Evolutionary conservation across 2,797 vertebrate genomes (phyloP).

Genomic region (Notolabrus celidotus): DNA sequence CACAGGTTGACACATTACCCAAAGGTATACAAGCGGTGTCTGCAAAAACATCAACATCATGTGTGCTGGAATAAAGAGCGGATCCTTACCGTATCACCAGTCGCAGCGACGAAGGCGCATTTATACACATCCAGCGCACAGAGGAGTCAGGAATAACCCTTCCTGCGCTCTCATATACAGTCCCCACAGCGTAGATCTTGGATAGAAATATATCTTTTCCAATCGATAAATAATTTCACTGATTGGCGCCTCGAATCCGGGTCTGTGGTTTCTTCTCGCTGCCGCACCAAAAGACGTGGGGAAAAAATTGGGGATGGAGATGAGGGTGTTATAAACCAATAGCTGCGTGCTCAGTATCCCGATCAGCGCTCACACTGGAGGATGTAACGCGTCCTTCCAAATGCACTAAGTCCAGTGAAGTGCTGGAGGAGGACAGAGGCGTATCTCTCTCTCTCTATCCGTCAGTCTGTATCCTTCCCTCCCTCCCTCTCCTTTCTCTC

Average conservation of each 20-base stretch:
- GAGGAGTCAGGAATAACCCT: conserved; percentile 66
- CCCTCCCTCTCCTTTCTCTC: conserved; percentile 26
- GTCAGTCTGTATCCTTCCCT: conserved; percentile 60
- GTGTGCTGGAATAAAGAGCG: conserved; percentile 34
- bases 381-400: conserved; percentile 65
- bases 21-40: conserved; percentile 22
- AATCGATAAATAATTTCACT: conserved; percentile 36
- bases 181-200: conserved; percentile 26
- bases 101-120: conserved; percentile 55
- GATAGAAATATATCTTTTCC: conserved; percentile 43
- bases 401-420: conserved; percentile 71
- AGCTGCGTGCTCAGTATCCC: conserved; percentile 80
- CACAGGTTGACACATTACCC: conserved; percentile 40
- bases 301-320: conserved; percentile 39
- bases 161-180: conserved; percentile 52
- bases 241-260: conserved; percentile 38
- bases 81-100: conserved; percentile 81
- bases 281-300: conserved; percentile 27
- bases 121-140: conserved; percentile 76
- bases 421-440: conserved; percentile 71
- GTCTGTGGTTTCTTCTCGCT: conserved; percentile 38
- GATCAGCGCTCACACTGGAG: conserved; percentile 70
- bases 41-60: conserved; percentile 21
- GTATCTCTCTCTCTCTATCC: conserved; percentile 59
- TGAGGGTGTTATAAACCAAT: conserved; percentile 53